These are phyloP conservation scores for Erannis defoliaria DNA, from an alignment of 2,888 invertebrate genomes.

Conservation along the genomic window DNA sequence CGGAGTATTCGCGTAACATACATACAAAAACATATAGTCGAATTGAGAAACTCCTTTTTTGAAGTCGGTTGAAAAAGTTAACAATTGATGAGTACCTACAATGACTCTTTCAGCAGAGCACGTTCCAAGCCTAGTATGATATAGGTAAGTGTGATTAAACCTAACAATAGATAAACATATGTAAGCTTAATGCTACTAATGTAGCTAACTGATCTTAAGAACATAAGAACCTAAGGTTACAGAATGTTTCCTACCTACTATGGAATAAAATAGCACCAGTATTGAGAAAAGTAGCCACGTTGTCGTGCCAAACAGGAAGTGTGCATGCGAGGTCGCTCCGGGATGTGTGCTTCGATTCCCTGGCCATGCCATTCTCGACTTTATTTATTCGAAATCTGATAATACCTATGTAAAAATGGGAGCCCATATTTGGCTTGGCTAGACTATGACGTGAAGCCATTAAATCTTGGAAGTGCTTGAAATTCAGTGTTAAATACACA, in stretches of 20 bases:
- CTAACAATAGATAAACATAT: no score
- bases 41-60: no score
- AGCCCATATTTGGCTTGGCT: constrained; percentile 46
- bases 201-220: neutral
- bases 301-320: constrained; percentile 86
- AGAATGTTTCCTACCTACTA: constrained; percentile 43
- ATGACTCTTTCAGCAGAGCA: no score
- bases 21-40: no score
- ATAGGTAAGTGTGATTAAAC: no score
- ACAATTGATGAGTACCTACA: no score
- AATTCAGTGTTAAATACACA: constrained; percentile 17
- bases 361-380: constrained; percentile 66
- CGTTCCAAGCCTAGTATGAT: no score
- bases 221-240: constrained; percentile 21
- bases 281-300: constrained; percentile 76
- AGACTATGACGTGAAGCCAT: constrained; percentile 40
- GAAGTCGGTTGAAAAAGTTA: no score
- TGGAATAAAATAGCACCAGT: constrained; percentile 61
- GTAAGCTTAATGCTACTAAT: no score
- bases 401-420: constrained; percentile 45
- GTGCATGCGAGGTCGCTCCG: constrained; percentile 72
- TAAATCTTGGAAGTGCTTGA: constrained; percentile 23
- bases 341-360: constrained; percentile 79
- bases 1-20: no score
- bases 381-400: constrained; percentile 60